A percentile compares a stretch with the other conserved stretches of the same genome.
phyloP scores from a whole-genome alignment of 2,888 invertebrate genomes.

The Osmoderma eremita region DNA sequence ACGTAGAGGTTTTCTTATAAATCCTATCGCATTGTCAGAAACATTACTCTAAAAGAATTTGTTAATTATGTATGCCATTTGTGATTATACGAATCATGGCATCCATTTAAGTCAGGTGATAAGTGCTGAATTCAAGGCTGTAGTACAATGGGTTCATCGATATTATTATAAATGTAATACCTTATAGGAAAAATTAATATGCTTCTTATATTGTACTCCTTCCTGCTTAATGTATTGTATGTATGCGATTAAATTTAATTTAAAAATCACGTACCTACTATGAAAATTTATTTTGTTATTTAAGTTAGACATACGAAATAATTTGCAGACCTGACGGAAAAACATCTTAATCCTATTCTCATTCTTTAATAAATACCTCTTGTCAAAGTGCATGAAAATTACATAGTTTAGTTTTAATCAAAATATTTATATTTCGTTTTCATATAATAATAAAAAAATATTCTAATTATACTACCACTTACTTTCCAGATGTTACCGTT shows the following conservation, averaged over 20 bases:
- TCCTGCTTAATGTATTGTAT: neutral
- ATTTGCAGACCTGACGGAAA: too few relatives aligned
- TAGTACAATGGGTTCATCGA: conserved; percentile 16
- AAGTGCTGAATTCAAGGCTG: conserved; percentile 10
- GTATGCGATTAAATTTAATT: too few relatives aligned
- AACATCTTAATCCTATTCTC: too few relatives aligned
- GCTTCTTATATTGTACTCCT: too few relatives aligned
- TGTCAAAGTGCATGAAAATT: too few relatives aligned
- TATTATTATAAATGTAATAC: conserved; percentile 8
- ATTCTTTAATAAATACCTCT: too few relatives aligned
- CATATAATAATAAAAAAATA: too few relatives aligned
- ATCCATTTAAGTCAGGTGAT: neutral
- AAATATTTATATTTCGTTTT: too few relatives aligned
- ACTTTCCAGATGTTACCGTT: conserved; percentile 39
- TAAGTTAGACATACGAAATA: too few relatives aligned
- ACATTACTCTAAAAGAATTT: conserved; percentile 6
- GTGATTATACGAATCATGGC: conserved; percentile 17
- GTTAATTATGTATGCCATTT: conserved; percentile 25
- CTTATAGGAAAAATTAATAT: conserved; percentile 8
- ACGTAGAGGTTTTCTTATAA: neutral
- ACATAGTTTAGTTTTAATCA: too few relatives aligned
- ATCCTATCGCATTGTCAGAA: neutral
- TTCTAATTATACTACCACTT: too few relatives aligned
- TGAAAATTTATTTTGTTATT: conserved; percentile 16
- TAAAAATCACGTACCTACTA: too few relatives aligned